phyloP scores from a whole-genome alignment of 2,113 vertebrate species.

The Phocoena sinus region DNA sequence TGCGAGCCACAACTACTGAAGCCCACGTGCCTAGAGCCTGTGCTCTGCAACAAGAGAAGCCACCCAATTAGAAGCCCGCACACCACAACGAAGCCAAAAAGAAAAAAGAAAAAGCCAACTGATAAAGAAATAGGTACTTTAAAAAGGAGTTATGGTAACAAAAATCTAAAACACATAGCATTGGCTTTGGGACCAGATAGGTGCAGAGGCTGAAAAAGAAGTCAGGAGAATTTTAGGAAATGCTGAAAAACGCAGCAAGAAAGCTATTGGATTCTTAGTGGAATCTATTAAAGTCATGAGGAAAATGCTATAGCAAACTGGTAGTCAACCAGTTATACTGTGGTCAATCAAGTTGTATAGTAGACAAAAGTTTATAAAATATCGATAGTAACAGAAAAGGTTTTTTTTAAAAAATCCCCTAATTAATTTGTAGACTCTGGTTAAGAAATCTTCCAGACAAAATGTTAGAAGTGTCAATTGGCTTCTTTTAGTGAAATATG shows the following conservation, averaged over 20 bases:
- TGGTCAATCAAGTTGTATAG: background rate
- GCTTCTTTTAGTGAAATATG: background rate
- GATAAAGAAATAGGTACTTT: background rate
- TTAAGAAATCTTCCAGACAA: background rate
- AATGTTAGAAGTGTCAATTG: background rate
- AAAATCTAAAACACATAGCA: background rate
- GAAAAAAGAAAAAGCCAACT: background rate
- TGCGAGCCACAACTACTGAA: too few relatives aligned
- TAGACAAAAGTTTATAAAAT: background rate
- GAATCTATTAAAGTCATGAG: background rate
- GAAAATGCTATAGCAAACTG: background rate
- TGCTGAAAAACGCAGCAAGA: background rate
- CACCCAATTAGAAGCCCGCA: too few relatives aligned
- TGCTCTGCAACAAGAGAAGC: too few relatives aligned
- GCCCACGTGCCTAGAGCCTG: too few relatives aligned
- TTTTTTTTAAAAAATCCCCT: background rate
- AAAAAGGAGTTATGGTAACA: background rate
- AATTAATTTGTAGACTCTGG: background rate
- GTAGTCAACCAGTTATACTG: background rate
- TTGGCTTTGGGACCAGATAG: background rate
- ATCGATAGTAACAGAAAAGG: background rate
- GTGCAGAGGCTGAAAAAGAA: background rate
- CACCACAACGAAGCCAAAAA: too few relatives aligned
- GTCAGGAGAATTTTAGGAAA: background rate
- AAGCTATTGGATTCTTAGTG: background rate